phyloP scores from a whole-genome alignment of 2,888 invertebrate genomes.

The Lepidocyrtoides sp. region DNA sequence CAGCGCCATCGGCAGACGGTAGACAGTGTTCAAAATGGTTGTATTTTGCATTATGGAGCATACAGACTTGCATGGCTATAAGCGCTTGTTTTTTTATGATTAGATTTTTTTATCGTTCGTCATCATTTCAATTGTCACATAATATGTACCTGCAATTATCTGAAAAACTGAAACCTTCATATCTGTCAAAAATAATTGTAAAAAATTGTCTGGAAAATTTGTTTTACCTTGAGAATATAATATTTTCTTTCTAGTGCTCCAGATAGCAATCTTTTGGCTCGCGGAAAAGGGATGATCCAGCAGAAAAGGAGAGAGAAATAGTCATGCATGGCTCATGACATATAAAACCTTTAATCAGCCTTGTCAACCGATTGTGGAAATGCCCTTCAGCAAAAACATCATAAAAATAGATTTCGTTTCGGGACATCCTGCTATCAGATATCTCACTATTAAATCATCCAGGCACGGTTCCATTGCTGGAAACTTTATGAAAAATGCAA shows the following conservation, averaged over 20 bases:
- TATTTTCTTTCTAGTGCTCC: constrained; percentile 17
- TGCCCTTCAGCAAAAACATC: neutral
- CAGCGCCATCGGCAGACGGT: neutral
- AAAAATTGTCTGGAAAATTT: constrained; percentile 25
- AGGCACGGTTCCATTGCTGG: neutral
- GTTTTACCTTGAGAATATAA: constrained; percentile 56
- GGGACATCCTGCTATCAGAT: constrained; percentile 36
- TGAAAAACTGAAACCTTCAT: neutral
- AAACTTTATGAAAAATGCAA: neutral
- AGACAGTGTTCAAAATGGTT: constrained; percentile 8
- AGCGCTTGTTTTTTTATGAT: neutral
- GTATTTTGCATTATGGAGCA: neutral
- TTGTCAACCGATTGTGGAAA: neutral
- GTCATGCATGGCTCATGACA: neutral
- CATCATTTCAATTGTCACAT: neutral
- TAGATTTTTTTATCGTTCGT: neutral
- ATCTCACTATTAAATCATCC: constrained; percentile 12
- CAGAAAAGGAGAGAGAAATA: neutral
- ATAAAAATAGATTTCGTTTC: neutral
- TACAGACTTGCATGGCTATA: neutral
- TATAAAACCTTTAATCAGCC: constrained; percentile 4
- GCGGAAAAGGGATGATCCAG: neutral
- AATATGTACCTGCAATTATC: neutral
- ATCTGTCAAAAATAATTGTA: constrained; percentile 38
- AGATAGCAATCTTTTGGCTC: neutral